Conservation (phyloP, 2,797 vertebrate species). For the Anabas testudineus region DNA sequence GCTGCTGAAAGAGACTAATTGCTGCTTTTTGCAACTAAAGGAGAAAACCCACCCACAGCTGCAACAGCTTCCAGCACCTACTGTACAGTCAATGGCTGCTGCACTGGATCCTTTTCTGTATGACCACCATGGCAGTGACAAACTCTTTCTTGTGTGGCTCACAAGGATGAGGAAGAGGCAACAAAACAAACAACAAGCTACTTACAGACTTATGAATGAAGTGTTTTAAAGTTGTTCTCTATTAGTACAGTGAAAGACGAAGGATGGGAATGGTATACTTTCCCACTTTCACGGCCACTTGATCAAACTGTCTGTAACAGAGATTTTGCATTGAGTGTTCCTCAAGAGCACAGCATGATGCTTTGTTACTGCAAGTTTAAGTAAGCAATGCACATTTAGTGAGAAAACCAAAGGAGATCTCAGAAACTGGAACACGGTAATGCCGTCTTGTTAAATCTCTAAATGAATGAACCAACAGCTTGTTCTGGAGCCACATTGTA, state of each 20-base stretch:
- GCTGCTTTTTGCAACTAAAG: not conserved
- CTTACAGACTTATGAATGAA: too few species aligned
- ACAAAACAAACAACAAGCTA: too few species aligned
- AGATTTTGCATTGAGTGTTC: too few species aligned
- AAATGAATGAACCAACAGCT: constrained; percentile 26
- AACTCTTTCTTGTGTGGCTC: not conserved
- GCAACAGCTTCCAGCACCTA: not conserved
- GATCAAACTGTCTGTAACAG: too few species aligned
- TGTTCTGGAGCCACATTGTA: constrained; percentile 6
- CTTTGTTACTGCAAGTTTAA: too few species aligned
- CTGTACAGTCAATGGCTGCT: not conserved
- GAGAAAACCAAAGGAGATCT: not conserved
- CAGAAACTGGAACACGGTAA: not conserved
- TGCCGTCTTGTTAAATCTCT: constrained; percentile 32
- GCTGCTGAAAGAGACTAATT: not conserved
- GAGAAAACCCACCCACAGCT: not conserved
- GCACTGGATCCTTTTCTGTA: not conserved
- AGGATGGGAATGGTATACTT: too few species aligned
- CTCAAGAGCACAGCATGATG: too few species aligned
- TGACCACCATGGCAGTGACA: not conserved
- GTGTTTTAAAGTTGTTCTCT: too few species aligned
- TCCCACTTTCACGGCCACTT: too few species aligned
- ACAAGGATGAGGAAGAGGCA: too few species aligned
- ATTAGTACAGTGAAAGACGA: too few species aligned
- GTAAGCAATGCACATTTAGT: too few species aligned